phyloP scores from a whole-genome alignment of 2,797 vertebrate genomes.

The Moxostoma hubbsi region DNA sequence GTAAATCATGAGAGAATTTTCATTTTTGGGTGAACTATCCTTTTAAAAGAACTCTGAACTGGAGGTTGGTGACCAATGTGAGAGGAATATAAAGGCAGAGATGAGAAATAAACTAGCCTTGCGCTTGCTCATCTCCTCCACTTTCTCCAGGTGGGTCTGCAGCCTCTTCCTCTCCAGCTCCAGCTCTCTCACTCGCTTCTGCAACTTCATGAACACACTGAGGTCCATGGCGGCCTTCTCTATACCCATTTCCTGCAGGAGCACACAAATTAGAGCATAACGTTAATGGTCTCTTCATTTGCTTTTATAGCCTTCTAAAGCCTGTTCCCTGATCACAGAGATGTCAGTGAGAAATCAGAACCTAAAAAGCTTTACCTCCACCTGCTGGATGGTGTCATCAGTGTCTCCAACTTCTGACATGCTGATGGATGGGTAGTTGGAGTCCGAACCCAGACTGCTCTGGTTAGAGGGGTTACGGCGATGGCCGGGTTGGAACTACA shows the following conservation, averaged over 20 bases:
- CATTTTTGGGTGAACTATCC: too few species aligned
- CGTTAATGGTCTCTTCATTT: background rate
- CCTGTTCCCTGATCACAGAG: background rate
- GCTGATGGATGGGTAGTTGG: conserved; percentile 89
- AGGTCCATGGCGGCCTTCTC: conserved; percentile 95
- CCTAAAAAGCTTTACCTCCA: conserved; percentile 79
- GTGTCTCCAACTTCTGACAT: conserved; percentile 87
- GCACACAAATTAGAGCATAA: background rate
- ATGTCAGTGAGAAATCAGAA: background rate
- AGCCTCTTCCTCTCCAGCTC: conserved; percentile 90
- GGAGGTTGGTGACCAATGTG: background rate
- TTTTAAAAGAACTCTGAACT: background rate
- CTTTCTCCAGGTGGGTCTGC: conserved; percentile 86
- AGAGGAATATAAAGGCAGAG: background rate
- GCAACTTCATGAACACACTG: conserved; percentile 93
- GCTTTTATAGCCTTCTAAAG: background rate
- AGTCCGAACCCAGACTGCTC: conserved; percentile 94
- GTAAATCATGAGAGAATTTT: too few species aligned
- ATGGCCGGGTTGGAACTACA: conserved; percentile 84
- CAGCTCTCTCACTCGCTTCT: conserved; percentile 92
- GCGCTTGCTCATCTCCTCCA: conserved; percentile 80
- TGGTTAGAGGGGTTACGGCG: conserved; percentile 88
- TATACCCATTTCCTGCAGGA: conserved; percentile 82
- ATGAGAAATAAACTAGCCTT: conserved; percentile 66
- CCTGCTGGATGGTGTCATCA: conserved; percentile 86